Conservation (phyloP, 2,888 invertebrate genomes). For the Nephrotoma appendiculata region DNA sequence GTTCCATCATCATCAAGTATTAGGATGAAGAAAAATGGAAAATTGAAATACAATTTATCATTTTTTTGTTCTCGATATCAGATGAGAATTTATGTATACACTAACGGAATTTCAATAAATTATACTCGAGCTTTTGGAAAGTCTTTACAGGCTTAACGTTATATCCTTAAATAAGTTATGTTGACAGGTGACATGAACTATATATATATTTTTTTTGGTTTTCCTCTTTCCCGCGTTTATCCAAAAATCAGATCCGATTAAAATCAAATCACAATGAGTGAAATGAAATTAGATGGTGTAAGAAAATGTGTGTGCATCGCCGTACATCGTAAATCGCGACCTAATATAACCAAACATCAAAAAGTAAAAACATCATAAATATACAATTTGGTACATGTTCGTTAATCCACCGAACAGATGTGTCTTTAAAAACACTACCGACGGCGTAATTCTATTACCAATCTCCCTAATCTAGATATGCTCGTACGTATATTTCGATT, state of each 20-base stretch:
- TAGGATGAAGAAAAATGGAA: neutral
- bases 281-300: neutral
- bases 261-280: neutral
- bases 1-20: neutral
- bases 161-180: neutral
- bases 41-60: neutral
- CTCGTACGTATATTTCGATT: neutral
- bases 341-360: neutral
- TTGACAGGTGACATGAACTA: neutral
- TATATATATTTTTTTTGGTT: neutral
- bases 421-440: neutral
- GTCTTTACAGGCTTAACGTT: neutral
- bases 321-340: neutral
- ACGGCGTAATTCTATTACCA: neutral
- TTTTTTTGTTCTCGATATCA: neutral
- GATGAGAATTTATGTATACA: neutral
- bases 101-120: neutral
- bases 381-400: neutral
- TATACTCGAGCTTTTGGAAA: neutral
- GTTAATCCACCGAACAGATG: neutral
- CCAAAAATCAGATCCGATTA: neutral
- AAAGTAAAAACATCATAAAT: neutral
- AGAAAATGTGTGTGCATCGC: neutral
- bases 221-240: neutral
- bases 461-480: neutral